A percentile compares a stretch with the other conserved stretches of the same genome.
Evolutionary conservation across 2,797 vertebrate species (phyloP).

Genomic region (Coilia nasus): DNA sequence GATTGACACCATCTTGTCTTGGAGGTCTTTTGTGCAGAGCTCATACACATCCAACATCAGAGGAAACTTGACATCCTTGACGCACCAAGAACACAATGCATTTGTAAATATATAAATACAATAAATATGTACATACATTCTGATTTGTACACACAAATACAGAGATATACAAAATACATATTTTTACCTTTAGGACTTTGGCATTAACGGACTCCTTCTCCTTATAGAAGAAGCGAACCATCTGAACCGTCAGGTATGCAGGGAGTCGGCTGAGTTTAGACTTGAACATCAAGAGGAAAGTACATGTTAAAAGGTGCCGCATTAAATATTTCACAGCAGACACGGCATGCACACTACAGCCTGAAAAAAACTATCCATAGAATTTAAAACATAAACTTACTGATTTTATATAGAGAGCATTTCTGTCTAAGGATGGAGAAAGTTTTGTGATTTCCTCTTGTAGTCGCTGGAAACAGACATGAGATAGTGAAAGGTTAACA

Average conservation of each 20-base stretch:
- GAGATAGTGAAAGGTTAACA: constrained; percentile 8
- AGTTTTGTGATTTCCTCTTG: constrained; percentile 98
- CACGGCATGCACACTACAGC: not conserved
- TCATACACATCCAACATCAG: constrained; percentile 98
- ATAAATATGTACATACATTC: not conserved
- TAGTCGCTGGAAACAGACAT: constrained; percentile 79
- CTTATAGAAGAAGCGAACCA: constrained; percentile 99
- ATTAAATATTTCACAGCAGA: not conserved
- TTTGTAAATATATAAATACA: not conserved
- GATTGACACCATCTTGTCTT: constrained; percentile 91
- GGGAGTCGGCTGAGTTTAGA: constrained; percentile 96
- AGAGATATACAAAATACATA: too few species aligned
- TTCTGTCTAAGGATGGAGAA: constrained; percentile 92
- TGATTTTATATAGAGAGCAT: constrained; percentile 97
- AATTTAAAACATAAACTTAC: constrained; percentile 73
- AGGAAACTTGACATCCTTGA: constrained; percentile 97
- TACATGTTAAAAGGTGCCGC: not conserved
- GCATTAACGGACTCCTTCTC: constrained; percentile 99
- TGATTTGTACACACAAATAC: too few species aligned
- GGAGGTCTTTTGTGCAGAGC: constrained; percentile 89
- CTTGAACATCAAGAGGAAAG: constrained; percentile 65
- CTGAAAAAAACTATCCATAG: not conserved
- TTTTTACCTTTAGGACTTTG: constrained; percentile 94
- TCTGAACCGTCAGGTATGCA: constrained; percentile 95
- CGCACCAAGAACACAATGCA: constrained; percentile 17